These are phyloP conservation scores for Melanotaenia boesemani DNA, from an alignment of 2,797 vertebrate genomes.

Conservation along the genomic window DNA sequence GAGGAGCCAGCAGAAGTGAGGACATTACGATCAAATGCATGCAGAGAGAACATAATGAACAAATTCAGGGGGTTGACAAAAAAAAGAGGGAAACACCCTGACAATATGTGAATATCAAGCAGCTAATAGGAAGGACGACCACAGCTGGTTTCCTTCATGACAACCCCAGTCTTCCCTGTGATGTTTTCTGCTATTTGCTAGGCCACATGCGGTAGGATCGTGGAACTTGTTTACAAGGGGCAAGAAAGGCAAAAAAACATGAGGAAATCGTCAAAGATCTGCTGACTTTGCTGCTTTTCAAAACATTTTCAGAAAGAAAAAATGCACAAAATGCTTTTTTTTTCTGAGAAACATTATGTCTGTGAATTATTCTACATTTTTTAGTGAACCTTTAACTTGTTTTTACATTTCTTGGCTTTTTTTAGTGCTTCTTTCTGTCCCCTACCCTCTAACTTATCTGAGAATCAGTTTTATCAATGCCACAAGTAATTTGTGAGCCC, in stretches of 20 bases:
- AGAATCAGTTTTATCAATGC: too few relatives aligned
- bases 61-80: conserved; percentile 19
- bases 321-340: not conserved
- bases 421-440: too few relatives aligned
- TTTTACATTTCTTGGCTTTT: too few relatives aligned
- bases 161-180: conserved; percentile 7
- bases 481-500: too few relatives aligned
- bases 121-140: conserved; percentile 36
- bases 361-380: too few relatives aligned
- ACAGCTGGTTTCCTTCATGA: not conserved
- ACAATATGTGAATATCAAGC: conserved; percentile 46
- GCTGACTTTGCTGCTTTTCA: not conserved
- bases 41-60: conserved; percentile 58
- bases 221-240: conserved; percentile 13
- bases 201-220: not conserved
- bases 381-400: too few relatives aligned
- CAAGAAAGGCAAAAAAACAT: not conserved
- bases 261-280: not conserved
- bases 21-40: conserved; percentile 59
- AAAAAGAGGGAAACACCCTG: conserved; percentile 24
- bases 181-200: conserved; percentile 18
- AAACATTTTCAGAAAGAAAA: not conserved
- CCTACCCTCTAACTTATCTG: too few relatives aligned
- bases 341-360: too few relatives aligned
- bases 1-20: conserved; percentile 59